These are phyloP conservation scores for Lutraria lutraria DNA, from an alignment of 2,888 invertebrate genomes.

Conservation along the genomic window DNA sequence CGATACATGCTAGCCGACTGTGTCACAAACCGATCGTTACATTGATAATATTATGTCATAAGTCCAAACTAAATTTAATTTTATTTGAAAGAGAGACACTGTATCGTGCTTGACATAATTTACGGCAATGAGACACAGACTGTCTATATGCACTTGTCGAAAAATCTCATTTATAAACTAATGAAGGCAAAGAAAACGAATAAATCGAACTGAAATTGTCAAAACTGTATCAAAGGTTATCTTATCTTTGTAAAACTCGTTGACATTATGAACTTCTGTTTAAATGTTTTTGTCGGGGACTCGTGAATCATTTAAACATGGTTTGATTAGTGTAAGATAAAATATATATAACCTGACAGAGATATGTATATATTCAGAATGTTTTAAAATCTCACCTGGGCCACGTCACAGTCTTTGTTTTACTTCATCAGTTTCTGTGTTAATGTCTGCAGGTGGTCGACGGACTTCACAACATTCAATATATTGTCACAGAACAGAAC, in stretches of 20 bases:
- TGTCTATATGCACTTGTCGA: background rate
- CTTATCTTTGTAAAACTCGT: constrained; percentile 1
- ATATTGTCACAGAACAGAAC: too few species aligned
- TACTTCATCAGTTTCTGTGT: background rate
- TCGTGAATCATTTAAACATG: background rate
- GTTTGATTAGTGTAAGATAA: background rate
- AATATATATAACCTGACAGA: background rate
- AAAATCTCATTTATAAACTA: constrained; percentile 8
- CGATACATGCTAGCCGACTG: background rate
- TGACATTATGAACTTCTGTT: constrained; percentile 12
- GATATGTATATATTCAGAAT: background rate
- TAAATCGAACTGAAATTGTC: constrained; percentile 15
- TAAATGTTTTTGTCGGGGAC: background rate
- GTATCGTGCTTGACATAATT: constrained; percentile 13
- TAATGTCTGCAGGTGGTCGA: constrained; percentile 1
- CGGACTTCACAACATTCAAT: too few species aligned
- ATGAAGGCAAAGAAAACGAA: background rate
- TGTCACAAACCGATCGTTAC: background rate
- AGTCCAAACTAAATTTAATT: background rate
- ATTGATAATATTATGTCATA: constrained; percentile 24
- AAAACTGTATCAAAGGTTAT: constrained; percentile 10
- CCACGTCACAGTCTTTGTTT: background rate
- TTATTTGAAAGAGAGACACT: constrained; percentile 9
- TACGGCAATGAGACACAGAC: background rate
- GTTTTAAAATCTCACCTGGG: background rate